Base-by-base conservation (phyloP, 2,888 invertebrate species). In the Rhagophthalmus giganteus region DNA sequence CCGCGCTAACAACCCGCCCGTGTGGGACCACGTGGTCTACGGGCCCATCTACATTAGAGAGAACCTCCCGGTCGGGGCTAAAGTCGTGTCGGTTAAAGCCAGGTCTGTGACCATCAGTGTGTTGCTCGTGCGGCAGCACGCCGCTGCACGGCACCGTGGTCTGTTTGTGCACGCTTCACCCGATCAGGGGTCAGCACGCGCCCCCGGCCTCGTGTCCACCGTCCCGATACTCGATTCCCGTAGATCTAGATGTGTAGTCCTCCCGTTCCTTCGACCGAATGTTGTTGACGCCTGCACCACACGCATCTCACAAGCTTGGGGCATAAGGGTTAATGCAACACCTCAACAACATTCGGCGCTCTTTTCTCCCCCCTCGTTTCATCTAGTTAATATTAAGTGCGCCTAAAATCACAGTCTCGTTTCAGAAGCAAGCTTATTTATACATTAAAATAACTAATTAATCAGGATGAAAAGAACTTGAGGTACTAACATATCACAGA, bases 51-150 rank as follows among this genome's bases (percentile, higher is more conserved):
- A 87, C 88, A 91, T 94, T 81, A 90, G 91, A 87, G 94, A 95
- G 85, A 94, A 94, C 84, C 88, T 91, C 84, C 90, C 94, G 82
- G 93, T 94, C 78, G 95, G 94, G 82, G 91, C 92, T 82, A 93
- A 90, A 87, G 93, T 95, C 85, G 90, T 94, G 81, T 93, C 94
- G 81, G 89, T 94, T 81, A 94, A 94, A 89, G 95, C 95, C 88
- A 94, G 94, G 94, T 94, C 91, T 88, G 92, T 90, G 76, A 59
- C 64, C 60, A 57, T 62, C 55, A 58, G 57, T 63, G 63, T 63
- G 62, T 64, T 62, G 63, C 62, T 67, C 72, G 72, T 70, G 69
- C 67, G 68, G 72, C 70, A 72, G 72, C 72, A 72, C 72, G 64
- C 67, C 65, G 72, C 72, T 70, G 72, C 70, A 71, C 72, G 73